Conservation (phyloP, 2,888 invertebrate genomes). For the Morinoia aosen region DNA sequence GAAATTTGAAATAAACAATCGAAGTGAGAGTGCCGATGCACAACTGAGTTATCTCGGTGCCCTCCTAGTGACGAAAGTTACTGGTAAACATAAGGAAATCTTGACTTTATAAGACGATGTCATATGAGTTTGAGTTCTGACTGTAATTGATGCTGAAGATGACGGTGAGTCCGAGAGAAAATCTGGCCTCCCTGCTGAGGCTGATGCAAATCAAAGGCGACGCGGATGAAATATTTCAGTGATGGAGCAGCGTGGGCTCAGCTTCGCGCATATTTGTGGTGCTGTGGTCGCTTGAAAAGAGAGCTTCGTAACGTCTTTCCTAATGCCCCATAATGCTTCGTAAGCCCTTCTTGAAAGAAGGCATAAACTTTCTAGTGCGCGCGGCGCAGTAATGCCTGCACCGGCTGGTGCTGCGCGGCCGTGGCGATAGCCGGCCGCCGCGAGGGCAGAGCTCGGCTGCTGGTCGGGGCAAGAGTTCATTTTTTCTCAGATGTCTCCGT, state of each 20-base stretch:
- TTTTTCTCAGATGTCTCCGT: background rate
- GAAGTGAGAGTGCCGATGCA: too few relatives aligned
- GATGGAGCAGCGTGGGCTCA: background rate
- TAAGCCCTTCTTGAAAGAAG: background rate
- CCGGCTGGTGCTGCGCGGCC: background rate
- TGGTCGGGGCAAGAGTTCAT: too few relatives aligned
- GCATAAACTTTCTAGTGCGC: conserved; percentile 9
- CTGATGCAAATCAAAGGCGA: background rate
- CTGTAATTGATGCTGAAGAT: background rate
- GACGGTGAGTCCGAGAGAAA: background rate
- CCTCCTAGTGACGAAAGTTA: too few relatives aligned
- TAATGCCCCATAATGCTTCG: background rate
- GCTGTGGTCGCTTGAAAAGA: background rate
- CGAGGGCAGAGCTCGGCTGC: background rate
- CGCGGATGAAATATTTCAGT: conserved; percentile 1
- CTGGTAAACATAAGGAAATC: too few relatives aligned
- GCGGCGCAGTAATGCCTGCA: background rate
- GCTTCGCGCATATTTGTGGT: background rate
- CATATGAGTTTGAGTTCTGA: background rate
- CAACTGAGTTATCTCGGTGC: too few relatives aligned
- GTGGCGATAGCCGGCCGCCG: background rate
- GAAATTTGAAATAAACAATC: too few relatives aligned
- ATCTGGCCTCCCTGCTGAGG: background rate
- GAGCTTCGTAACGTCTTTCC: background rate
- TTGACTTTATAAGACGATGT: background rate